Evolutionary conservation across 2,113 vertebrate species (phyloP).

Genomic region (Callopanchax toddi): DNA sequence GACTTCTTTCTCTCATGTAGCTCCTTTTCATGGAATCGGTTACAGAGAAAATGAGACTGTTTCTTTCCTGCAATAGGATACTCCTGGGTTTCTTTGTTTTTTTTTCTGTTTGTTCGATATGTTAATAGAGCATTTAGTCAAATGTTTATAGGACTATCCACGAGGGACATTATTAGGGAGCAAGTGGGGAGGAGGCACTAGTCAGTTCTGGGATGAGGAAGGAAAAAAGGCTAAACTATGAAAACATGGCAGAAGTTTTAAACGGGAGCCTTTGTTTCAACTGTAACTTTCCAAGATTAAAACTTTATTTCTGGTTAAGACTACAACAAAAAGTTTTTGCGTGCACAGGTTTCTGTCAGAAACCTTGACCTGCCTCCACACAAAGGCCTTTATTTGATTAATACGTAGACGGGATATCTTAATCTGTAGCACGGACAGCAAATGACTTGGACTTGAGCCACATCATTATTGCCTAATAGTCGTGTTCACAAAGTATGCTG

Average conservation of each 20-base stretch:
- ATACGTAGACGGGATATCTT: constrained; percentile 72
- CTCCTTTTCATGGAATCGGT: constrained; percentile 85
- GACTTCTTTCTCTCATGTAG: constrained; percentile 79
- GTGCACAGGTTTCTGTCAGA: neutral
- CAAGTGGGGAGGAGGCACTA: constrained; percentile 46
- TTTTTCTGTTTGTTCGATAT: constrained; percentile 84
- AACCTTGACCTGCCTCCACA: constrained; percentile 50
- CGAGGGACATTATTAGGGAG: constrained; percentile 57
- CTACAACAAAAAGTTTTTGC: constrained; percentile 5
- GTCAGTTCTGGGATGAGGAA: constrained; percentile 50
- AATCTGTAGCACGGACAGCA: constrained; percentile 68
- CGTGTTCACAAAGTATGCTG: constrained; percentile 79
- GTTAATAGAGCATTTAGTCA: constrained; percentile 83
- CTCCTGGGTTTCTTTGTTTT: constrained; percentile 87
- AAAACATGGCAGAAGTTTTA: constrained; percentile 9
- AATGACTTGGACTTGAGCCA: constrained; percentile 75
- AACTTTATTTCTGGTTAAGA: constrained; percentile 18
- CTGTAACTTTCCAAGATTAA: constrained; percentile 24
- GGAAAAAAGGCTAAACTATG: neutral
- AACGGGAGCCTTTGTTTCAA: constrained; percentile 14
- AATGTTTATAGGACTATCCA: constrained; percentile 73
- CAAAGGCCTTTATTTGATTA: constrained; percentile 69
- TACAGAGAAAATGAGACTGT: constrained; percentile 82
- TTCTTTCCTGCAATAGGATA: constrained; percentile 95
- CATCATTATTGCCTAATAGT: constrained; percentile 82